A percentile compares a stretch with the other conserved stretches of the same genome.
Evolutionary conservation across 1,140 invertebrate species (phyloP).

Genomic region (Apis laboriosa): DNA sequence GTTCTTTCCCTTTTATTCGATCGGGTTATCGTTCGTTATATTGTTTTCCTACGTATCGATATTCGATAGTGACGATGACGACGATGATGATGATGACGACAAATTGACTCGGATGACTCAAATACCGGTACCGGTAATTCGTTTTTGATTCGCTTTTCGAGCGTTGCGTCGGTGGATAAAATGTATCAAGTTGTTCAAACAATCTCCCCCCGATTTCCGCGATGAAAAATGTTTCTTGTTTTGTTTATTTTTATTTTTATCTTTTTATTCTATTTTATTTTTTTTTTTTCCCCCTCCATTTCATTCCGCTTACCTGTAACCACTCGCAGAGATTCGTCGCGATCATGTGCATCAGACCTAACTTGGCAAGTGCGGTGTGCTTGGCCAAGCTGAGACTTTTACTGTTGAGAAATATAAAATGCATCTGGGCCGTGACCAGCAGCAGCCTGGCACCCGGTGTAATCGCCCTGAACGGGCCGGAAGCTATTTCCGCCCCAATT

Average conservation of each 20-base stretch:
- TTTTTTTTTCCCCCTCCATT: too few species aligned
- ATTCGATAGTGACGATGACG: too few species aligned
- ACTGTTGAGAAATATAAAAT: constrained; percentile 86
- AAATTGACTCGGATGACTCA: neutral
- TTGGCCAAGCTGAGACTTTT: constrained; percentile 84
- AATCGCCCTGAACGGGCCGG: constrained; percentile 81
- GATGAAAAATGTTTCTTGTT: neutral
- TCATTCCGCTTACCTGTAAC: constrained; percentile 84
- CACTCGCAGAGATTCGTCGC: constrained; percentile 91
- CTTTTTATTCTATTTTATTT: too few species aligned
- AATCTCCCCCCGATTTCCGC: too few species aligned
- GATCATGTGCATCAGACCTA: constrained; percentile 92
- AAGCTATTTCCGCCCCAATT: constrained; percentile 83
- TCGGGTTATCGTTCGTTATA: neutral
- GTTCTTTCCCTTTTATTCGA: neutral
- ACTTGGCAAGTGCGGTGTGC: constrained; percentile 86
- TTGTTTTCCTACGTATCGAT: neutral
- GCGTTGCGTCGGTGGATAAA: too few species aligned
- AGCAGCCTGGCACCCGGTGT: constrained; percentile 82
- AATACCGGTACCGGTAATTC: too few species aligned
- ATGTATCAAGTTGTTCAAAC: neutral
- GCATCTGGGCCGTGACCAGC: constrained; percentile 85
- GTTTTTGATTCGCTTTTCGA: neutral
- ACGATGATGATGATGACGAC: too few species aligned
- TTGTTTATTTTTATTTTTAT: neutral